Evolutionary conservation across 2,888 invertebrate genomes (phyloP).

Genomic region (Amiota minor): DNA sequence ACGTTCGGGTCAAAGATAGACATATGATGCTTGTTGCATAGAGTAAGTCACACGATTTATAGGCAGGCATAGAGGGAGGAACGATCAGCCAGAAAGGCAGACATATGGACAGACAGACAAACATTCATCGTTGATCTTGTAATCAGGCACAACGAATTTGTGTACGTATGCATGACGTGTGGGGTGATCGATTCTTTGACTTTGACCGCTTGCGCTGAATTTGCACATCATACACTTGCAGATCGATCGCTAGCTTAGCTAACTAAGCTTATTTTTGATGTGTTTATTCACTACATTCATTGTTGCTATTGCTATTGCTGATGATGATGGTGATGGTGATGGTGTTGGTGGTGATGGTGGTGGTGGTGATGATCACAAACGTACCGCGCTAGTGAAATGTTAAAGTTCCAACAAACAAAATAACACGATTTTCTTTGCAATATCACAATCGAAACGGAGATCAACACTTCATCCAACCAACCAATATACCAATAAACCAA

Average conservation of each 20-base stretch:
- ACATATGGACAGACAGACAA: background rate
- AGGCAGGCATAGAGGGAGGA: background rate
- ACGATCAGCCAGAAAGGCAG: background rate
- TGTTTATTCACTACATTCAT: background rate
- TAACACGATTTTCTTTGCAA: conserved; percentile 39
- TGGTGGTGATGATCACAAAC: conserved; percentile 40
- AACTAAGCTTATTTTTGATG: background rate
- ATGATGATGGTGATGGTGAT: background rate
- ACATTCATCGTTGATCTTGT: conserved; percentile 52
- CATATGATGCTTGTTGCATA: conserved; percentile 30
- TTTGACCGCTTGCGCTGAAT: conserved; percentile 33
- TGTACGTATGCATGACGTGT: conserved; percentile 69
- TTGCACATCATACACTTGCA: conserved; percentile 3
- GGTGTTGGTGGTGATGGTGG: background rate
- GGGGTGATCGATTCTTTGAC: conserved; percentile 52
- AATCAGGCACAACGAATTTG: conserved; percentile 67
- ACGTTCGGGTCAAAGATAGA: conserved; percentile 62
- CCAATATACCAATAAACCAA: background rate
- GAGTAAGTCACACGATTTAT: conserved; percentile 57
- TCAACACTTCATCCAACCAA: conserved; percentile 35
- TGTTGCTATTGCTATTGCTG: background rate
- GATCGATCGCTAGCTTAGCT: background rate
- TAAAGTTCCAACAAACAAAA: conserved; percentile 68
- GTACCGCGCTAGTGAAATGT: conserved; percentile 62
- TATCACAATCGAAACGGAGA: background rate